Evolutionary conservation across 1,140 invertebrate species (phyloP), one percentile per base, ranked within the genome.

Genomic region (Sycophaga agraensis): DNA sequence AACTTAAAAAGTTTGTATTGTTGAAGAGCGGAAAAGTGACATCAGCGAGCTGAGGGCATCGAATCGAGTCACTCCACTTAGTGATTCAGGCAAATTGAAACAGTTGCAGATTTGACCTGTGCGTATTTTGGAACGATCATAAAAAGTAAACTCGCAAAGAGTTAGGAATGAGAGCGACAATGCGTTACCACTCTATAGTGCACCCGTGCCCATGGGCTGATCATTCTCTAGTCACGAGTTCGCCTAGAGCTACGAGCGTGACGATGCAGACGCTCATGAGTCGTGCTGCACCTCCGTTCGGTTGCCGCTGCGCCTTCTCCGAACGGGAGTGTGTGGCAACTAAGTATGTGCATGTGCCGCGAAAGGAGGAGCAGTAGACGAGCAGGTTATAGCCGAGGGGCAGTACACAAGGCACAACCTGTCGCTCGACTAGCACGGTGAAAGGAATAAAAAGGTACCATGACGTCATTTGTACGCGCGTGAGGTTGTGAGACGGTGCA

Each of bases 381-480:
- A 12, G 35, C 57, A 59, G 57, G 57, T 59, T 59, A 42, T 59
- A 43, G 34, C 21, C 28, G 14, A 51, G 46, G 46, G n/a, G 31
- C 21, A n/a, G n/a, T n/a, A n/a, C n/a, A n/a, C n/a, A n/a, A n/a
- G n/a, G 0, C 40, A 22, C 58, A 60, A 60, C 58, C 58, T 60
- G 58, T 40, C 34, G 39, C 19, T 39, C 35, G 31, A n/a, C 2
- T 49, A 58, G 37, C 48, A 16, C 61, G 48, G 69, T 68, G 69
- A 70, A 70, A 69, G 69, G 68, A 69, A 66, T 65, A 50, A 50
- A 64, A 66, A 61, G 58, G 55, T 69, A 69, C 68, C 63, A 45
- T 66, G 66, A 68, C 64, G 65, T 66, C 50, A 63, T 59, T 63
- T 35, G 34, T 35, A 46, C 63, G 64, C 63, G 37, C 14, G 12